Conservation (phyloP, 1,140 invertebrate genomes). For the Ceratosolen solmsi region DNA sequence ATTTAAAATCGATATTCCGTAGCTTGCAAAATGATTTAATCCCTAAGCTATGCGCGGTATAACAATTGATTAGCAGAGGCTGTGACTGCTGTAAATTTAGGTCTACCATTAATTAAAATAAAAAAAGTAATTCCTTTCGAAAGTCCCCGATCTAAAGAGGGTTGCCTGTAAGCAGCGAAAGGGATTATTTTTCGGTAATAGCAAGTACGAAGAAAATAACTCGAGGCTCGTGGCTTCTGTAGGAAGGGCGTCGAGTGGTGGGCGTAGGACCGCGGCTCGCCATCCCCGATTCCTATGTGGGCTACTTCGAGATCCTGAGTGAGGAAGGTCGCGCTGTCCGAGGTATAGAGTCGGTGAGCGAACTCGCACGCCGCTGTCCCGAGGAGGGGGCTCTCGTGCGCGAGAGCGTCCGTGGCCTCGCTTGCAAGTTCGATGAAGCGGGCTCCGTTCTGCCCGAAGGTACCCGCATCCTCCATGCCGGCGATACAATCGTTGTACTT, state of each 20-base stretch:
- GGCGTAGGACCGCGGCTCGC: constrained; percentile 87
- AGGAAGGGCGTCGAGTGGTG: constrained; percentile 83
- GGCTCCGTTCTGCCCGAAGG: constrained; percentile 82
- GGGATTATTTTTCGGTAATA: no score
- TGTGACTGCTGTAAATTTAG: no score
- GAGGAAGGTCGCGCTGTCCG: constrained; percentile 92
- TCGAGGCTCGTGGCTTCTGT: neutral
- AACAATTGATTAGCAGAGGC: no score
- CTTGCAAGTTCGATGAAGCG: constrained; percentile 78
- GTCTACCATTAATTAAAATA: no score
- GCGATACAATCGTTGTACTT: constrained; percentile 84
- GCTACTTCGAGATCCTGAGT: constrained; percentile 94
- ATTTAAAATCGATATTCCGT: no score
- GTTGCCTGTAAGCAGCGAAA: no score
- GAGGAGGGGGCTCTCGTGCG: constrained; percentile 87
- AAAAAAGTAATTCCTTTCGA: no score
- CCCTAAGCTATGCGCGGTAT: no score
- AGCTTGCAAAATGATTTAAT: no score
- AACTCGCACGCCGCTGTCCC: constrained; percentile 84
- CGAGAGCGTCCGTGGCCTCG: constrained; percentile 88
- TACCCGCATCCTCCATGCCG: constrained; percentile 78
- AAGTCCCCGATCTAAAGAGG: no score
- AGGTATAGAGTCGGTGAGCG: constrained; percentile 90
- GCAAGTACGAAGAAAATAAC: no score
- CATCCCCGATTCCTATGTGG: constrained; percentile 91